Percentiles rank a stretch among this genome's conserved stretches.
Conservation (phyloP, 2,113 vertebrate species). For the Geococcyx californianus region DNA sequence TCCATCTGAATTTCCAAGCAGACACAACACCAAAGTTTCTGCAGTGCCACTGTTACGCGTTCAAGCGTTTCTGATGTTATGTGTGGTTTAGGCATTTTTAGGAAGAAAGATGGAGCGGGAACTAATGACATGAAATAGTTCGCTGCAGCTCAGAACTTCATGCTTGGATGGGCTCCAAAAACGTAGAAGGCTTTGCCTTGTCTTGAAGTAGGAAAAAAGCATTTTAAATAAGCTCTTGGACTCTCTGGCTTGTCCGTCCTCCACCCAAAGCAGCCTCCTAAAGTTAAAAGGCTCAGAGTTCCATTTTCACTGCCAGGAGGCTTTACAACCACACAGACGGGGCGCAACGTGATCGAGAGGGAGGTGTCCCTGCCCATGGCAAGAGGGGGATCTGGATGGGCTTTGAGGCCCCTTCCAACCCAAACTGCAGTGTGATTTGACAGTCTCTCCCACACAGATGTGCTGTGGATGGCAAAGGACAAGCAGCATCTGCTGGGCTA, state of each 20-base stretch:
- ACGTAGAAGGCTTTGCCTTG: not conserved
- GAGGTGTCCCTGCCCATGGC: too few species aligned
- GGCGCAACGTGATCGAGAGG: too few species aligned
- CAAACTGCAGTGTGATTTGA: too few species aligned
- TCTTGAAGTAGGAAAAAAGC: not conserved
- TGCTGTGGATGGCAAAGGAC: not conserved
- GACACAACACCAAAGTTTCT: not conserved
- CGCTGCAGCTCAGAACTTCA: not conserved
- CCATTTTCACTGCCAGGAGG: not conserved
- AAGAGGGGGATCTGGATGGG: too few species aligned
- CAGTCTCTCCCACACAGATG: not conserved
- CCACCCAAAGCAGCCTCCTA: not conserved
- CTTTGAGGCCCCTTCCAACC: too few species aligned
- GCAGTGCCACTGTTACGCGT: not conserved
- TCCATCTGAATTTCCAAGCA: conserved; percentile 22
- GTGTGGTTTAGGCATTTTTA: not conserved
- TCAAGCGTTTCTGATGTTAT: not conserved
- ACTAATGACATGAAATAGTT: not conserved
- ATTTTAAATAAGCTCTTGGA: not conserved
- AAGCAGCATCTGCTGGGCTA: not conserved
- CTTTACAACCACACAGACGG: fast-evolving
- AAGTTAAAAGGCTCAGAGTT: not conserved
- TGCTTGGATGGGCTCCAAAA: not conserved
- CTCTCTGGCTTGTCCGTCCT: not conserved
- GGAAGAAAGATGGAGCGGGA: not conserved